These are phyloP conservation scores for Beris chalybata DNA, from an alignment of 2,888 invertebrate genomes.

Conservation along the genomic window DNA sequence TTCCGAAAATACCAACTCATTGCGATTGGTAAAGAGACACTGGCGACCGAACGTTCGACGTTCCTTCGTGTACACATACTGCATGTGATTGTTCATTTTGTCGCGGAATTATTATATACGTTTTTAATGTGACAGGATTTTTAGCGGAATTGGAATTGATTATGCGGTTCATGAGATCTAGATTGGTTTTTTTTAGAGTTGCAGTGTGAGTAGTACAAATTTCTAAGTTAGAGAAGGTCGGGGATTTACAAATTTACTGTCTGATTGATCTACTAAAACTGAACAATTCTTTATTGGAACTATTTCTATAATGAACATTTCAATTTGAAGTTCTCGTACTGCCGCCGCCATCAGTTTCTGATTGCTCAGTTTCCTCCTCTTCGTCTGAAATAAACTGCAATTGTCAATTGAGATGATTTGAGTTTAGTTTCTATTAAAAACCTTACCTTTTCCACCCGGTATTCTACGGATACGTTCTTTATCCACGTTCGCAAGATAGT, in stretches of 20 bases:
- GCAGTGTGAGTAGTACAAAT: too few relatives aligned
- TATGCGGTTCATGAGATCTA: too few relatives aligned
- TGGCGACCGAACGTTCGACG: slow-evolving; percentile 74
- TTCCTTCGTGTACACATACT: slow-evolving; percentile 51
- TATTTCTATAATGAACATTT: neutral
- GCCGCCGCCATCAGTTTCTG: slow-evolving; percentile 7
- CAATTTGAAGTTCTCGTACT: slow-evolving; percentile 17
- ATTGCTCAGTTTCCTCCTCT: slow-evolving; percentile 17
- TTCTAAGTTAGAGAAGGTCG: too few relatives aligned
- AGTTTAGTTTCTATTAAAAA: neutral
- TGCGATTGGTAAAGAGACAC: slow-evolving; percentile 69
- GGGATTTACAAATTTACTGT: too few relatives aligned
- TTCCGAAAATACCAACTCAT: slow-evolving; percentile 66
- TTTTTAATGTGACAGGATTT: too few relatives aligned
- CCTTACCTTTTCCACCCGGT: slow-evolving; percentile 45
- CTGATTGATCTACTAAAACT: too few relatives aligned
- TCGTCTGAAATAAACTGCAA: slow-evolving; percentile 24
- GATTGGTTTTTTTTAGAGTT: too few relatives aligned
- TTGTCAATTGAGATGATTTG: slow-evolving; percentile 14
- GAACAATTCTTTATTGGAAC: neutral
- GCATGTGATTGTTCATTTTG: slow-evolving; percentile 14
- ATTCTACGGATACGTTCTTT: slow-evolving; percentile 55
- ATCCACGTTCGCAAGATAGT: slow-evolving; percentile 60
- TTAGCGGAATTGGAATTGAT: too few relatives aligned
- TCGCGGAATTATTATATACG: too few relatives aligned